A percentile compares a stretch with the other conserved stretches of the same genome.
Conservation (phyloP, 2,113 vertebrate species). For the Panurus biarmicus region DNA sequence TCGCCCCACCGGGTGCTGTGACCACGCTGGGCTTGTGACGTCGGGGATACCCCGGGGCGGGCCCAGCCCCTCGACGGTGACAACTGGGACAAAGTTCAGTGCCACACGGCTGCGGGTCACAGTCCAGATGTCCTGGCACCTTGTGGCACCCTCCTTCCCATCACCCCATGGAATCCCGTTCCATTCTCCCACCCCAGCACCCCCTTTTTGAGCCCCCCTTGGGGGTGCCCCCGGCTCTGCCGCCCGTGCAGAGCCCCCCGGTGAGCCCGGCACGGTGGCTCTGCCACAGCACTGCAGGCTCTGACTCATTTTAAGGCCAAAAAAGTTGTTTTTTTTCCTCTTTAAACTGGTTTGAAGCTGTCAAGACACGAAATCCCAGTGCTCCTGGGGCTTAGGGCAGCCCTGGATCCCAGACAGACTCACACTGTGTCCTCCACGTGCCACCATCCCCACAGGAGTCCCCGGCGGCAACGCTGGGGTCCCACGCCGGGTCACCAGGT, state of each 20-base stretch:
- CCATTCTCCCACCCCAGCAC: not conserved
- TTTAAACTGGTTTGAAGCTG: not conserved
- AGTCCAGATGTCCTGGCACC: not conserved
- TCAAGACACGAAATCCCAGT: not conserved
- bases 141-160: not conserved
- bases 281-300: not conserved
- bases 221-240: not conserved
- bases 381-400: fast-evolving
- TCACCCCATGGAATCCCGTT: not conserved
- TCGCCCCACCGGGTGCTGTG: not conserved
- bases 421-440: fast-evolving
- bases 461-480: fast-evolving
- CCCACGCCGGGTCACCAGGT: fast-evolving
- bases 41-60: not conserved
- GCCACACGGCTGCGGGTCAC: not conserved
- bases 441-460: not conserved
- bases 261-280: not conserved
- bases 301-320: not conserved
- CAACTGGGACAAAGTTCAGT: not conserved
- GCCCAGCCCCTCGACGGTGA: not conserved
- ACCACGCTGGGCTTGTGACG: not conserved
- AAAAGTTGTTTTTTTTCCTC: not conserved
- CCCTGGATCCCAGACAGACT: not conserved
- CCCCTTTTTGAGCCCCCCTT: fast-evolving
- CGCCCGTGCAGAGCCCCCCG: not conserved